Conservation (phyloP, 2,113 vertebrate species). For the Sterna hirundo region DNA sequence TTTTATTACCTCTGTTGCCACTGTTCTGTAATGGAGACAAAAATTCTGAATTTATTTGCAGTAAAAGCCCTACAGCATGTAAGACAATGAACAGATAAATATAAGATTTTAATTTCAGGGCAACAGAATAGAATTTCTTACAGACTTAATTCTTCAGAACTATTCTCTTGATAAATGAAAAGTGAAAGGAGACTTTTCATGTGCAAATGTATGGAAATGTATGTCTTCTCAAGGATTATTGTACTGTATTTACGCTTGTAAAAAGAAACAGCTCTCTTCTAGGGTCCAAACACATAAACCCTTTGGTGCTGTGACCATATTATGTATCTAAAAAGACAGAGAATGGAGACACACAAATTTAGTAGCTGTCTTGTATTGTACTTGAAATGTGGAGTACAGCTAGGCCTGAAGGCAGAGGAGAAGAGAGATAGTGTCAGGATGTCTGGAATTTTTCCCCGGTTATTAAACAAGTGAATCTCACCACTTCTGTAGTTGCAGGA, state of each 20-base stretch:
- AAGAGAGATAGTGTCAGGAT: background rate
- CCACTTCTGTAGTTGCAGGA: background rate
- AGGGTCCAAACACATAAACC: background rate
- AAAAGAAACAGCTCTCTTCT: background rate
- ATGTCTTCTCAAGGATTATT: background rate
- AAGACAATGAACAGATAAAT: background rate
- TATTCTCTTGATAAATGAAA: background rate
- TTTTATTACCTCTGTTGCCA: background rate
- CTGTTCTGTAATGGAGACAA: background rate
- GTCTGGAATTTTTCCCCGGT: background rate
- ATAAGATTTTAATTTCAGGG: background rate
- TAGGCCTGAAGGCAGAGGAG: background rate
- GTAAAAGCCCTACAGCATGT: background rate
- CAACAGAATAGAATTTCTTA: background rate
- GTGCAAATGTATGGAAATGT: background rate
- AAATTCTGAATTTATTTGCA: background rate
- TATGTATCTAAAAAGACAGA: background rate
- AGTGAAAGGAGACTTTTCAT: background rate
- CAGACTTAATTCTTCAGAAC: background rate
- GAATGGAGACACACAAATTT: background rate
- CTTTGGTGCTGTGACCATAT: background rate
- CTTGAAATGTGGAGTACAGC: background rate
- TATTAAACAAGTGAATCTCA: conserved; percentile 6
- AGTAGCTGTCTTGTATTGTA: background rate
- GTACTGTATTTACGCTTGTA: background rate